Conservation (phyloP, 2,797 vertebrate species). For the Anniella stebbinsi region DNA sequence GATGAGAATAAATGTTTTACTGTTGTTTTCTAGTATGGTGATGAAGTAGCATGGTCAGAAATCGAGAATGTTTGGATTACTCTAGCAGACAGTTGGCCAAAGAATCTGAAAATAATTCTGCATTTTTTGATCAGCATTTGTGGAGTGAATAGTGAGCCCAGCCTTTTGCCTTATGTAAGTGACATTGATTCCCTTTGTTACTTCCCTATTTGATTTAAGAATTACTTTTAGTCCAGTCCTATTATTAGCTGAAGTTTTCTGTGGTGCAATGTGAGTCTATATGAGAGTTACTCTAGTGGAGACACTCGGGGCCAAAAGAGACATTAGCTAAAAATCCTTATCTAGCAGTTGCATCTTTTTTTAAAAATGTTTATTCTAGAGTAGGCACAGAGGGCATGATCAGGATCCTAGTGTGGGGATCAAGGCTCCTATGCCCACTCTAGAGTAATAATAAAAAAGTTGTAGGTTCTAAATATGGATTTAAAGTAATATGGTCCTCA, state of each 20-base stretch:
- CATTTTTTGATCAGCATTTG: slow-evolving; percentile 99
- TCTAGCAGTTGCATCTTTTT: no score
- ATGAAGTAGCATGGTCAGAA: slow-evolving; percentile 98
- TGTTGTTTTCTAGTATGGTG: slow-evolving; percentile 89
- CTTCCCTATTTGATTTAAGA: not conserved
- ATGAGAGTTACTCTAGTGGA: not conserved
- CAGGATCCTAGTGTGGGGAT: no score
- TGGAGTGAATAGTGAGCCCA: slow-evolving; percentile 97
- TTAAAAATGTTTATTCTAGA: no score
- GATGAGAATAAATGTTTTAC: slow-evolving; percentile 30
- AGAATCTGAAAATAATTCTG: slow-evolving; percentile 98
- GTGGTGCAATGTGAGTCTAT: not conserved
- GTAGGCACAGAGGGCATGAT: no score
- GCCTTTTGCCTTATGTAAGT: slow-evolving; percentile 98
- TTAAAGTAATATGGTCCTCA: no score
- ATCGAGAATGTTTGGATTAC: slow-evolving; percentile 99
- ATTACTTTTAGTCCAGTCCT: not conserved
- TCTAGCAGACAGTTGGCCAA: slow-evolving; percentile 98
- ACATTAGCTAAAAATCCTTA: no score
- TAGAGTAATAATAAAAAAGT: no score
- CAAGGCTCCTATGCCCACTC: no score
- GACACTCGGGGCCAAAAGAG: not conserved
- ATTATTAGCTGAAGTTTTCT: not conserved
- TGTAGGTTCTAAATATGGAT: no score
- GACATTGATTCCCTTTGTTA: not conserved